Evolutionary conservation across 2,888 invertebrate genomes (phyloP), one percentile per base, ranked within the genome.

Genomic region (Geophilus truncorum): DNA sequence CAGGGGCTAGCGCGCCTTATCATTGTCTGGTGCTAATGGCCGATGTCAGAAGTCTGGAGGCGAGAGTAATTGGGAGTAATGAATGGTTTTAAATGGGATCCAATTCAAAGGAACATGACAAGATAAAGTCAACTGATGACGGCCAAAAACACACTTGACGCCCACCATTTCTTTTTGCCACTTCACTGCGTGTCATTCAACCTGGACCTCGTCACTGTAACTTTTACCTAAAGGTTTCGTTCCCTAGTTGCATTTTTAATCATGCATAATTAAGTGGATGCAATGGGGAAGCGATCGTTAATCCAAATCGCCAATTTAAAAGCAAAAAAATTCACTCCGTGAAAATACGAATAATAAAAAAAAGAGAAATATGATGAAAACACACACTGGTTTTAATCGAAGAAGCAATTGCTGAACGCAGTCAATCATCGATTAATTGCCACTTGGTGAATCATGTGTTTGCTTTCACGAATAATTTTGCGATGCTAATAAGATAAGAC

Each of bases 1-100:
- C 57, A 57, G 57, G 18, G 57, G 57, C 57, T 21, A 57, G 57
- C 23, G 57, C 57, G 57, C 57, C 57, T 57, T 57, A 57, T 57
- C 57, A 57, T 57, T 57, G 57, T 57, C 57, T 57, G 57, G 57
- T 57, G 57, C 57, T 57, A 57, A 57, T 57, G 57, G 57, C 57
- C 57, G 57, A 57, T 57, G 57, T 57, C 57, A 57, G 57, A 23
- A 57, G 57, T 57, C 57, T 57, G 57, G 57, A 57, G 57, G 57
- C 57, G 57, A 57, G 57, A 57, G 57, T 57, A 57, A 57, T 57
- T 57, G 57, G 57, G 57, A 57, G 57, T 57, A 57, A 57, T 57
- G 57, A 57, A 57, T 57, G 57, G 57, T 57, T 57, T 57, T 57
- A 57, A 57, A 57, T 57, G 57, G 57, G 57, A 57, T 57, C 57